Conservation (phyloP, 2,113 vertebrate species). For the Dermatemys mawii region DNA sequence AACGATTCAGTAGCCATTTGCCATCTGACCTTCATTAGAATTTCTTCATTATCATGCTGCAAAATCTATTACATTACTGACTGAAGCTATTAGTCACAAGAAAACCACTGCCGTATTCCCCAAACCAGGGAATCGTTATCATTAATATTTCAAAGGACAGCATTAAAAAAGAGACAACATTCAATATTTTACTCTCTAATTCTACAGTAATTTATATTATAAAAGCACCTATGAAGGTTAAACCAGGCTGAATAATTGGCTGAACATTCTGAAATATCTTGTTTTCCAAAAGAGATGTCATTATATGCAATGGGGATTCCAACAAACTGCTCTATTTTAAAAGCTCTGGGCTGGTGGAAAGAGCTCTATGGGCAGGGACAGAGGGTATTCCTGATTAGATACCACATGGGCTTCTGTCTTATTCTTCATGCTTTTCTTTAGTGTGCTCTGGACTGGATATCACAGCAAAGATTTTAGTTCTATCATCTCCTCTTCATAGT, state of each 20-base stretch:
- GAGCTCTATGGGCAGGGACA: conserved; percentile 24
- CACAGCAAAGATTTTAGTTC: conserved; percentile 17
- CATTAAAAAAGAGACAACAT: conserved; percentile 77
- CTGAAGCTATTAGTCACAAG: conserved; percentile 72
- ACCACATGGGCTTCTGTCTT: not conserved
- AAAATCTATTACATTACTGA: conserved; percentile 73
- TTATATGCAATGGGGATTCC: conserved; percentile 15
- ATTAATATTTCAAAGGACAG: conserved; percentile 74
- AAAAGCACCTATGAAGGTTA: conserved; percentile 64
- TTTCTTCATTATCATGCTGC: conserved; percentile 69
- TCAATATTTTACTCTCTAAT: conserved; percentile 78
- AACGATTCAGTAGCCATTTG: conserved; percentile 53
- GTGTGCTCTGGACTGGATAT: not conserved
- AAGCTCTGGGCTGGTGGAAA: conserved; percentile 9
- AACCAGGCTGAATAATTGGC: not conserved
- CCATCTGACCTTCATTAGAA: conserved; percentile 65
- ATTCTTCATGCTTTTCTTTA: conserved; percentile 33
- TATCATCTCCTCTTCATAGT: not conserved
- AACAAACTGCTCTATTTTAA: not conserved
- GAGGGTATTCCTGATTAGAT: conserved; percentile 30
- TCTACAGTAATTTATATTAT: conserved; percentile 70
- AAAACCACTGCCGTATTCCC: conserved; percentile 56
- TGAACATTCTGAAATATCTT: conserved; percentile 12
- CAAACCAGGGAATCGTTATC: conserved; percentile 67
- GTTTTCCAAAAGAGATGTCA: conserved; percentile 28